Evolutionary conservation across 2,888 invertebrate species (phyloP).

Genomic region (Ormyrus rosae): DNA sequence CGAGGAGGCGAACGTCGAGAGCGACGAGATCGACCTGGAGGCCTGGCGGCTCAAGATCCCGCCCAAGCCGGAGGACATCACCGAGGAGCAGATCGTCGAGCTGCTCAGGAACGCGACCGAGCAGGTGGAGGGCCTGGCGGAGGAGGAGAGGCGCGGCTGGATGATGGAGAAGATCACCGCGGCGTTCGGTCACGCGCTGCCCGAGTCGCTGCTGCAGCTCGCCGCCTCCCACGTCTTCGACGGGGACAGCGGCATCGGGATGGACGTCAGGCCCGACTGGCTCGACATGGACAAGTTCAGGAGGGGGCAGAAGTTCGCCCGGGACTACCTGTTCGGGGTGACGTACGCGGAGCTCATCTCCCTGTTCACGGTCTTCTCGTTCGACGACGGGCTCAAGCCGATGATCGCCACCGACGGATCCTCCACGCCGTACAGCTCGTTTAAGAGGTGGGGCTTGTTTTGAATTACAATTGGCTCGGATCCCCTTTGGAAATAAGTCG

Average conservation of each 20-base stretch:
- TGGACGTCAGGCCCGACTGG: conserved; percentile 72
- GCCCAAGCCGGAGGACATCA: background rate
- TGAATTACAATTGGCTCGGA: too few relatives aligned
- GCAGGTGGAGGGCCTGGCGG: conserved; percentile 28
- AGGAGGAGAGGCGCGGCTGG: conserved; percentile 30
- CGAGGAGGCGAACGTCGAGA: background rate
- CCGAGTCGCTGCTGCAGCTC: conserved; percentile 36
- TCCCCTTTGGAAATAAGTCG: too few relatives aligned
- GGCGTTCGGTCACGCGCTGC: conserved; percentile 14
- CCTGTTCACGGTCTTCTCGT: conserved; percentile 73
- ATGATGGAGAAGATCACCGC: background rate
- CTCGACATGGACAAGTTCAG: conserved; percentile 74
- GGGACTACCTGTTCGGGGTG: conserved; percentile 71
- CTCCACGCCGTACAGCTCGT: conserved; percentile 75
- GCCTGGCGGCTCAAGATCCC: conserved; percentile 23
- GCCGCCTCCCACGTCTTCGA: conserved; percentile 33
- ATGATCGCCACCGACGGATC: conserved; percentile 77
- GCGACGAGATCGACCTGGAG: background rate
- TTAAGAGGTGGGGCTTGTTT: conserved; percentile 63
- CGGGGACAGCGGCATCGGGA: conserved; percentile 63
- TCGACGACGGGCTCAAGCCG: conserved; percentile 73
- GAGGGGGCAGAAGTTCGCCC: conserved; percentile 76
- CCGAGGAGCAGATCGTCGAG: background rate
- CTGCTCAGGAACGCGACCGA: background rate
- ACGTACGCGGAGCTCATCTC: conserved; percentile 72